Base-by-base conservation (phyloP, 2,888 invertebrate species). In the Lordiphosa andalusiaca region DNA sequence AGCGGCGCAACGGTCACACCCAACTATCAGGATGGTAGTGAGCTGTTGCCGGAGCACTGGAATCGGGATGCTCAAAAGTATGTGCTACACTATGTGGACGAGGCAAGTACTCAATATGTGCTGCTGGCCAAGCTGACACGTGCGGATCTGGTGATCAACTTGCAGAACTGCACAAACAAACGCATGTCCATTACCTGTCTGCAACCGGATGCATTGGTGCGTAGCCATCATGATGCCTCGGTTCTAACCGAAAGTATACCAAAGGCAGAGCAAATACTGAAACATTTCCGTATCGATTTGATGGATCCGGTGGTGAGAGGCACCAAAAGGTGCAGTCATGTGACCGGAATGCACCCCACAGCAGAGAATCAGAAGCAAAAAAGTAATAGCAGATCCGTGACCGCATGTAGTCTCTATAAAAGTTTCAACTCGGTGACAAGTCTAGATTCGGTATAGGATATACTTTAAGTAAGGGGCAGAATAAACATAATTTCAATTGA, bases 151-250 rank as follows among this genome's bases (percentile, higher is more conserved):
- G 57, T 57, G 7, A 53, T 57, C 19, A 47, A 53, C 39, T 35
- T 57, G 25, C 57, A 53, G 21, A 57, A 53, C 19, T 53, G 19
- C 30, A 47, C 53, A 4, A 47, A 46, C 40, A 47, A 41, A 12
- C 57, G 57, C 0, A 30, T 57, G 53, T 47, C 53, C 23, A 53
- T 57, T 33, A 47, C 40, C 19, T 57, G 57, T 7, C 19, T 57
- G 19, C 46, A 53, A 46, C 57, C 57, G 2, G 53, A 53, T 23
- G 2, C 5, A 3, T 40, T 57, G 6, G 53, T 57, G 4, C n/a
- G 13, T 4, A 21, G 4, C 6, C 5, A 6, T 16, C 5, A 6
- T 16, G 5, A 46, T 9, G 7, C 1, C 3, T 2, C 38, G 0
- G 7, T 12, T 3, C 6, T 47, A 0, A 10, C 2, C 9, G n/a